A percentile compares a stretch with the other conserved stretches of the same genome.
Conservation (phyloP, 2,113 vertebrate genomes). For the Clarias magur region DNA sequence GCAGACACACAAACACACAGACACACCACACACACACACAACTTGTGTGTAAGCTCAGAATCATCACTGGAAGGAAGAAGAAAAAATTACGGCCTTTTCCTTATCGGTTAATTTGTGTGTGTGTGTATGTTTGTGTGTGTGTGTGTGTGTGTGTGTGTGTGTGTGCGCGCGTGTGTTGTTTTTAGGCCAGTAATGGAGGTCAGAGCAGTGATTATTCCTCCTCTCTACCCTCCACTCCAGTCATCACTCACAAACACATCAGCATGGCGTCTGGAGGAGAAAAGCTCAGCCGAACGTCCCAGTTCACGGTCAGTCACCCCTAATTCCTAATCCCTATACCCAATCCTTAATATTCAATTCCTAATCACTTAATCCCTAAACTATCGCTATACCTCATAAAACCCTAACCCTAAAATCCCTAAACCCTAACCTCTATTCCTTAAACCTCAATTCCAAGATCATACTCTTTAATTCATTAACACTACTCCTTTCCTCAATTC, state of each 20-base stretch:
- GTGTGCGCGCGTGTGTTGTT: not conserved
- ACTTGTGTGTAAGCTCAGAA: not conserved
- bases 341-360: not conserved
- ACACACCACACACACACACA: not conserved
- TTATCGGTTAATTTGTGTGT: not conserved
- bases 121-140: not conserved
- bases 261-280: slow-evolving; percentile 73
- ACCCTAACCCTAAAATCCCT: not conserved
- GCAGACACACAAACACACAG: not conserved
- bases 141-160: not conserved
- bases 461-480: not conserved
- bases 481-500: not conserved
- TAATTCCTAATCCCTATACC: not conserved
- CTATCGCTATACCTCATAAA: not conserved
- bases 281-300: slow-evolving; percentile 82
- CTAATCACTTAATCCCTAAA: not conserved
- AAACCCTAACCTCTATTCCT: not conserved
- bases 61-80: not conserved
- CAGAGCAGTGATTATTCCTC: slow-evolving; percentile 85
- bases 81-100: not conserved
- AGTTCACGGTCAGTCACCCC: slow-evolving; percentile 85
- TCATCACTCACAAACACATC: slow-evolving; percentile 87
- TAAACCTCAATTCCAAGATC: not conserved
- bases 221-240: slow-evolving; percentile 93
- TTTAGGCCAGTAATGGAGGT: slow-evolving; percentile 87